Evolutionary conservation across 2,888 invertebrate species (phyloP), one percentile per base, ranked within the genome.

Genomic region (Erannis defoliaria): DNA sequence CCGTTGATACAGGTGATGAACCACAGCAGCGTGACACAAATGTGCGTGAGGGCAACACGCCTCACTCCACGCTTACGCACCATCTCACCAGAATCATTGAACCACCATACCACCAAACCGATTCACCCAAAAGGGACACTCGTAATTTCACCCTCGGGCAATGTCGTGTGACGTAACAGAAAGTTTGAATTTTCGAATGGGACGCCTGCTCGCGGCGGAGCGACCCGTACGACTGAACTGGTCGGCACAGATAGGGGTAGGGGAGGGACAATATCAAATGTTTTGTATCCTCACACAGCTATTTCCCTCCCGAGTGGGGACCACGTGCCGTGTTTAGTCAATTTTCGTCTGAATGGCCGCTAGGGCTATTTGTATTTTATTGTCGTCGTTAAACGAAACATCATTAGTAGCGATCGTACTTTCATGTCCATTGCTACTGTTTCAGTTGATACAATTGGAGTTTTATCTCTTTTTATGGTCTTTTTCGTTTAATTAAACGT

Each of bases 321-420:
- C 87, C 90, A 90, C 89, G 90, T 90, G 90, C 85, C 81, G 72
- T 76, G 83, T 80, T 85, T 83, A 85, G 88, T 88, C 80, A 88
- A 86, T 89, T 89, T 85, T 84, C 81, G 77, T 80, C 76, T 83
- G 83, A 84, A 86, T 84, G 74, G 79, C 74, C 73, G 70, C 73
- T 66, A 60, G 74, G 73, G 77, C 80, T 82, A 79, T 88, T 85
- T 82, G 81, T 85, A 80, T 84, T 89, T 88, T 86, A 85, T 85
- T 84, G 84, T 81, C 72, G 82, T 80, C 81, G 82, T 84, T 85
- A 85, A 87, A 85, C 77, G 81, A 76, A 79, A 82, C 80, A 81
- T 85, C 83, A 84, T 88, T 86, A 85, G 82, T 77, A 70, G 62
- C 67, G 72, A 80, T 80, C 73, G 76, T 77, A 77, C 76, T 79